phyloP scores from a whole-genome alignment of 2,797 vertebrate genomes.

The Channa striata region DNA sequence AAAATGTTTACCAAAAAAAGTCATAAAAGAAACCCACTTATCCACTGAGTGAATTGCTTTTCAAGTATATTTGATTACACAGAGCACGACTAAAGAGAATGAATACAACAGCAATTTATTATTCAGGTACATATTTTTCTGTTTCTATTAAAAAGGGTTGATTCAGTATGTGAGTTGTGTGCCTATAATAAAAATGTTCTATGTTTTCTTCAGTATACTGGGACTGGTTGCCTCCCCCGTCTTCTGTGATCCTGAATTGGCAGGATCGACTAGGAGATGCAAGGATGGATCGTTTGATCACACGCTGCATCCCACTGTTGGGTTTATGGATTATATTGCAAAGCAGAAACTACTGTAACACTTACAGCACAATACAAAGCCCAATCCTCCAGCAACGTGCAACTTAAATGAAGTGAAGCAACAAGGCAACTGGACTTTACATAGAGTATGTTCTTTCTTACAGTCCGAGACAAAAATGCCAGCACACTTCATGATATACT shows the following conservation, averaged over 20 bases:
- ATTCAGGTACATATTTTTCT: background rate
- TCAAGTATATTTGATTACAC: background rate
- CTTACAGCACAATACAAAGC: no score
- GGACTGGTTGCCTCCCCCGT: background rate
- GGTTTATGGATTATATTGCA: background rate
- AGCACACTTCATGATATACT: no score
- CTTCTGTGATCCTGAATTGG: slow-evolving; percentile 10
- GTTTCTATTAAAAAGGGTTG: background rate
- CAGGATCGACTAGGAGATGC: slow-evolving; percentile 3
- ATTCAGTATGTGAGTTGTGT: background rate
- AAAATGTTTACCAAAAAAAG: no score
- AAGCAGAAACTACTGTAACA: background rate
- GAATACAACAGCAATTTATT: background rate
- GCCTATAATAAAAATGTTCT: background rate
- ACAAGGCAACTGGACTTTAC: no score
- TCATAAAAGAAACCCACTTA: no score
- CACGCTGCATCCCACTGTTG: background rate
- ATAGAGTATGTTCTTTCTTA: no score
- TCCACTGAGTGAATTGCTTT: background rate
- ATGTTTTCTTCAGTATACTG: slow-evolving; percentile 15
- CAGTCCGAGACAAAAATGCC: no score
- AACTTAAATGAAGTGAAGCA: no score
- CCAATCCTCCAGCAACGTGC: no score
- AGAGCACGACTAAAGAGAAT: background rate
- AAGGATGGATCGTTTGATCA: slow-evolving; percentile 27